Percentiles rank a stretch among this genome's conserved stretches.
These are phyloP conservation scores for Dendroctonus ponderosae DNA, from an alignment of 1,140 invertebrate species.

Conservation along the genomic window DNA sequence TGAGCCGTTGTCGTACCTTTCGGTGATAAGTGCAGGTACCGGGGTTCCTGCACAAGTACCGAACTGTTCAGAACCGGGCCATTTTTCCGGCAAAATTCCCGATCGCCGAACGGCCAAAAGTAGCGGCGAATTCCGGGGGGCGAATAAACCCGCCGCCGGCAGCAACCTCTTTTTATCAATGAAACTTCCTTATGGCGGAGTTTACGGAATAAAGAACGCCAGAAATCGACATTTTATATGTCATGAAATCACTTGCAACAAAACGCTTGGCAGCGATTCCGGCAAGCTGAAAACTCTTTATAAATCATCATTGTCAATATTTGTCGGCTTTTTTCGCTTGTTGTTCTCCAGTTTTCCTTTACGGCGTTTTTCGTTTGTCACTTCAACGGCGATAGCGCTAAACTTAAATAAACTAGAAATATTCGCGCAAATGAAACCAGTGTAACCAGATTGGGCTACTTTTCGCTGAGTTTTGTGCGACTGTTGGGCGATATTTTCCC, in stretches of 20 bases:
- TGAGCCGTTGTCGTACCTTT: slow-evolving; percentile 12
- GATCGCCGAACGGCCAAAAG: too few relatives aligned
- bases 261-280: slow-evolving; percentile 39
- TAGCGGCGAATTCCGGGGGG: too few relatives aligned
- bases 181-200: slow-evolving; percentile 31
- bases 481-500: too few relatives aligned
- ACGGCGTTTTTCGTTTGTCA: too few relatives aligned
- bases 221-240: slow-evolving; percentile 44
- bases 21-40: slow-evolving; percentile 12
- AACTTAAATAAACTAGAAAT: too few relatives aligned
- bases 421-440: too few relatives aligned
- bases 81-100: too few relatives aligned
- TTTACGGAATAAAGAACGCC: slow-evolving; percentile 41
- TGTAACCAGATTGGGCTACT: too few relatives aligned
- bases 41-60: not conserved
- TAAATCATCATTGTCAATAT: slow-evolving; percentile 42
- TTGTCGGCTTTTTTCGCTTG: slow-evolving; percentile 33
- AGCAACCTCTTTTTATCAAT: slow-evolving; percentile 15
- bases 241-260: slow-evolving; percentile 46
- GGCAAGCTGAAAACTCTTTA: slow-evolving; percentile 35
- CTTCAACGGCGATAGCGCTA: too few relatives aligned
- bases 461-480: too few relatives aligned
- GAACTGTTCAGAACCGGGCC: not conserved
- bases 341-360: slow-evolving; percentile 1
- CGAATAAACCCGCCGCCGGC: too few relatives aligned